Evolutionary conservation across 2,888 invertebrate genomes (phyloP).

Genomic region (Rhodophaea formosa): DNA sequence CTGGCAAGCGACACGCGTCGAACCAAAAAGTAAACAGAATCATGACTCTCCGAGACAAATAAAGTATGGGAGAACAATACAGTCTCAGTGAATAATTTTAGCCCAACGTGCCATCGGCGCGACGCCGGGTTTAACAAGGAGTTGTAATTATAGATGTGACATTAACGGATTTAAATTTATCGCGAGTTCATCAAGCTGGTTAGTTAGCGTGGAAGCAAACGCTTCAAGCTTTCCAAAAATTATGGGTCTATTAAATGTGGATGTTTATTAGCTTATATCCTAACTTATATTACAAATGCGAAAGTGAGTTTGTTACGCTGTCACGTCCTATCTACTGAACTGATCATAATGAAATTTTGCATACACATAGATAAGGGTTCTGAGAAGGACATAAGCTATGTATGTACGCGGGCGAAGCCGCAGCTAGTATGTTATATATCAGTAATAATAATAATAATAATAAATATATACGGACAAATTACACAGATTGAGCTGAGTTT

Average conservation of each 20-base stretch:
- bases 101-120: constrained; percentile 59
- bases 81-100: constrained; percentile 77
- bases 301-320: too few relatives aligned
- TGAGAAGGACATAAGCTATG: too few relatives aligned
- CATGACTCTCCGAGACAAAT: constrained; percentile 53
- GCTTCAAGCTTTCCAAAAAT: neutral
- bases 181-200: neutral
- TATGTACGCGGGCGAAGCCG: too few relatives aligned
- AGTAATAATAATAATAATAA: too few relatives aligned
- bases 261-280: too few relatives aligned
- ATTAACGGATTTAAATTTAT: constrained; percentile 15
- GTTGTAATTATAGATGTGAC: constrained; percentile 39
- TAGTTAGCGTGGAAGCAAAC: neutral
- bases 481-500: too few relatives aligned
- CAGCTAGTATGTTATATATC: too few relatives aligned
- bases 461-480: too few relatives aligned
- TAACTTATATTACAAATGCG: too few relatives aligned
- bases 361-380: too few relatives aligned
- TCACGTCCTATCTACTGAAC: too few relatives aligned
- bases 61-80: constrained; percentile 78
- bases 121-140: constrained; percentile 44
- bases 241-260: neutral
- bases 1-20: constrained; percentile 61
- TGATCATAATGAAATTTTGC: too few relatives aligned
- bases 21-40: constrained; percentile 58